These are phyloP conservation scores for Malacoraja senta DNA, from an alignment of 2,797 vertebrate species.

Conservation along the genomic window DNA sequence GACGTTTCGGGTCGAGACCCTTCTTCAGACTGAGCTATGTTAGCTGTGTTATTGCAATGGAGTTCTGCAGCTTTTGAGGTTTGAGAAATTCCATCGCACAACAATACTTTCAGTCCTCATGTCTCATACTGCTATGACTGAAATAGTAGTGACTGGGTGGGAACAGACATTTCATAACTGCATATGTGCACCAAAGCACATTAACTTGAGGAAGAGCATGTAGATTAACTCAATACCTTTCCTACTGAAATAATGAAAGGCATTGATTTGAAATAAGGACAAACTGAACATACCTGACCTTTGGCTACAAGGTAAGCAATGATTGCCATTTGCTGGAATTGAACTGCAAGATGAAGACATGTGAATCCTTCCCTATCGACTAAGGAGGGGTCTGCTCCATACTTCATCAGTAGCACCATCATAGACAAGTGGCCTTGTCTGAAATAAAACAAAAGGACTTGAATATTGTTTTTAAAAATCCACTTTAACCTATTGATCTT, in stretches of 20 bases:
- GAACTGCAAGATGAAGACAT: slow-evolving; percentile 80
- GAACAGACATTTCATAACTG: neutral
- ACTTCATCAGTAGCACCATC: slow-evolving; percentile 81
- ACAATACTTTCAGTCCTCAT: neutral
- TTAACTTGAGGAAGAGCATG: neutral
- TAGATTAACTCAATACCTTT: neutral
- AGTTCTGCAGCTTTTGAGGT: neutral
- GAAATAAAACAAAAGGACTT: slow-evolving; percentile 32
- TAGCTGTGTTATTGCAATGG: neutral
- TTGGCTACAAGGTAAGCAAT: slow-evolving; percentile 88
- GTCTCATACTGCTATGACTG: neutral
- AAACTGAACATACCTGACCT: slow-evolving; percentile 70
- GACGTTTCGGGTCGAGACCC: too few relatives aligned
- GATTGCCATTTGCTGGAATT: slow-evolving; percentile 91
- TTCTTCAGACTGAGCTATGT: too few relatives aligned
- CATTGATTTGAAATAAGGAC: too few relatives aligned
- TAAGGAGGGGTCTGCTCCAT: slow-evolving; percentile 76
- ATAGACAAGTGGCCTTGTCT: slow-evolving; percentile 92
- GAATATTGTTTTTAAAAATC: neutral
- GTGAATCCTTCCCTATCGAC: slow-evolving; percentile 89
- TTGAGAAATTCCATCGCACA: neutral
- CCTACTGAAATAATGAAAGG: too few relatives aligned
- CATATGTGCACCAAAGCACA: neutral
- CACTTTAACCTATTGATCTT: neutral
- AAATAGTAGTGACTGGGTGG: neutral